Conservation (phyloP, 2,113 vertebrate genomes). For the Delphinus delphis region DNA sequence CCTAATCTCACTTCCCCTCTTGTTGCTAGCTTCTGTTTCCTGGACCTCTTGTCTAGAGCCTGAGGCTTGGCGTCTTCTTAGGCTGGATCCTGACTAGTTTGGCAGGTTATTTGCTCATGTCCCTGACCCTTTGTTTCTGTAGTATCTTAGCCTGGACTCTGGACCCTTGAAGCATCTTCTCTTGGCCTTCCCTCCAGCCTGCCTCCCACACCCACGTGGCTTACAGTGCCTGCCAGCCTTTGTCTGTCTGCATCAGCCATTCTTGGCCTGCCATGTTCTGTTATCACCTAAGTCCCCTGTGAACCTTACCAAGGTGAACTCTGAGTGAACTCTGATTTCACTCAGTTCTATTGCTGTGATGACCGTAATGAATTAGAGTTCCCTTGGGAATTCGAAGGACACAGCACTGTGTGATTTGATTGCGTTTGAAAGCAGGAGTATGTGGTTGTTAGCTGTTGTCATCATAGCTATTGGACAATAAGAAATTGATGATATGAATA, state of each 20-base stretch:
- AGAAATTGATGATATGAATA: neutral
- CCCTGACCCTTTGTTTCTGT: neutral
- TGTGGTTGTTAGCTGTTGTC: neutral
- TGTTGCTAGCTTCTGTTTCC: neutral
- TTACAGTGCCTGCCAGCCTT: neutral
- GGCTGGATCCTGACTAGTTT: neutral
- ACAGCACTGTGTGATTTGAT: neutral
- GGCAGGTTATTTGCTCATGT: neutral
- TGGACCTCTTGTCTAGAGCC: neutral
- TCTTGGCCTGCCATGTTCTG: neutral
- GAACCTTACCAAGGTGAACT: neutral
- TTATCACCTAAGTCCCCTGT: neutral
- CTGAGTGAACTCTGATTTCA: neutral
- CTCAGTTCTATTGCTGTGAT: neutral
- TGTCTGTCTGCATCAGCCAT: neutral
- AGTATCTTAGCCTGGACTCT: neutral
- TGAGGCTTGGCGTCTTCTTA: neutral
- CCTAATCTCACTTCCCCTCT: neutral
- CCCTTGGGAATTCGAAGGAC: neutral
- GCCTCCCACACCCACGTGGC: neutral
- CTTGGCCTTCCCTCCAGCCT: neutral
- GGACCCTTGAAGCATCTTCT: neutral
- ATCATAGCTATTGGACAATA: neutral
- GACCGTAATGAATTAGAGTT: neutral
- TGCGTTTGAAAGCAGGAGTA: neutral